phyloP scores from a whole-genome alignment of 2,113 vertebrate genomes.

The Hypomesus transpacificus region DNA sequence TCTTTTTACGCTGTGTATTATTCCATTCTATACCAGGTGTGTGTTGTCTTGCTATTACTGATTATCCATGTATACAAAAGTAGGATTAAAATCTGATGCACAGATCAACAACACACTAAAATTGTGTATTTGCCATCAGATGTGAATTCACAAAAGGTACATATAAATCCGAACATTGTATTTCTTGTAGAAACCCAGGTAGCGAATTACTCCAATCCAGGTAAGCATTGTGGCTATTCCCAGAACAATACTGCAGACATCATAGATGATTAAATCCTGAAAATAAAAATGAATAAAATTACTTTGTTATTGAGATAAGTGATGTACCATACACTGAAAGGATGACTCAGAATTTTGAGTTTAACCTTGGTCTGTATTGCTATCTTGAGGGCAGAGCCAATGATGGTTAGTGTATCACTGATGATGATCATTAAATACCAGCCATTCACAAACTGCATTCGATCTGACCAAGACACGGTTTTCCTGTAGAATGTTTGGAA shows the following conservation, averaged over 20 bases:
- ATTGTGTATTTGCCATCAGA: not conserved
- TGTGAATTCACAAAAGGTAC: not conserved
- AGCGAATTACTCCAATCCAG: constrained; percentile 92
- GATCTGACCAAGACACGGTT: constrained; percentile 77
- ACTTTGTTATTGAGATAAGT: not conserved
- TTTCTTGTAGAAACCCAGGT: constrained; percentile 92
- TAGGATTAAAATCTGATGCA: too few species aligned
- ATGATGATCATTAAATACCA: constrained; percentile 92
- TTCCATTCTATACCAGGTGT: too few species aligned
- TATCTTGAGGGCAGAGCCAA: constrained; percentile 88
- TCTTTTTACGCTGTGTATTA: not conserved
- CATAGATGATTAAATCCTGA: constrained; percentile 88
- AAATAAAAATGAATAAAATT: constrained; percentile 5
- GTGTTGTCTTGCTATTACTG: too few species aligned
- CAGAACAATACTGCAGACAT: constrained; percentile 88
- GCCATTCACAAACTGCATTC: constrained; percentile 91
- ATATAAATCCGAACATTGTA: constrained; percentile 82
- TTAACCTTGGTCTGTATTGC: constrained; percentile 90
- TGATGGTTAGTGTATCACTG: constrained; percentile 83
- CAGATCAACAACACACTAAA: not conserved
- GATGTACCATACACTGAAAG: not conserved
- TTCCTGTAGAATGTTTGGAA: constrained; percentile 77
- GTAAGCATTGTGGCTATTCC: constrained; percentile 90
- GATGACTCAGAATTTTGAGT: not conserved
- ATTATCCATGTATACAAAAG: too few species aligned